Evolutionary conservation across 1,140 invertebrate species (phyloP).

Genomic region (Amphibalanus amphitrite): DNA sequence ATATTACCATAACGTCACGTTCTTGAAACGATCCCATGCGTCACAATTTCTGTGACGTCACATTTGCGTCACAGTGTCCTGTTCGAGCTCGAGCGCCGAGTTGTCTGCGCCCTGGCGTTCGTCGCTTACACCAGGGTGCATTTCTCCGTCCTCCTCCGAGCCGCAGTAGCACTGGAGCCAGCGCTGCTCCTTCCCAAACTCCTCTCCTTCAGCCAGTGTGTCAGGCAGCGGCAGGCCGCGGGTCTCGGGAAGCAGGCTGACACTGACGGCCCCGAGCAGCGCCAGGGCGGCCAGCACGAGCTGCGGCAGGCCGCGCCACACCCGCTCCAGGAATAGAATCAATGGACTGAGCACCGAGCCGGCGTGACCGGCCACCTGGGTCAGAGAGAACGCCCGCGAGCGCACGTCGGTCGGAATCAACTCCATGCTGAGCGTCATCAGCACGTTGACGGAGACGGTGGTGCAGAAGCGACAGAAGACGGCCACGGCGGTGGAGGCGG

Average conservation of each 20-base stretch:
- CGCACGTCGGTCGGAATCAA: conserved; percentile 6
- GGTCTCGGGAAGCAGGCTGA: conserved; percentile 63
- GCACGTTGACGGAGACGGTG: conserved; percentile 9
- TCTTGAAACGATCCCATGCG: too few relatives aligned
- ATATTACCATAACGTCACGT: too few relatives aligned
- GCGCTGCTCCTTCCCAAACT: conserved; percentile 42
- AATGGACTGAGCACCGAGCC: neutral
- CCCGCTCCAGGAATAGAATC: conserved; percentile 7
- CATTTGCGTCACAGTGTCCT: too few relatives aligned
- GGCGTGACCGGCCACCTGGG: conserved; percentile 3
- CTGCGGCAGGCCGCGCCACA: too few relatives aligned
- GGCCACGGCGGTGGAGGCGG: conserved; percentile 6
- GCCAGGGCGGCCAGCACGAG: too few relatives aligned
- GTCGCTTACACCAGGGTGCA: too few relatives aligned
- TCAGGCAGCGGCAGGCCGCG: conserved; percentile 61
- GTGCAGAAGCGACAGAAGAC: conserved; percentile 7
- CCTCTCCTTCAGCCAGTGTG: conserved; percentile 61
- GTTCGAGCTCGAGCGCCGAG: too few relatives aligned
- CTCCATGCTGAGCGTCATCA: conserved; percentile 9
- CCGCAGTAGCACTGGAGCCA: conserved; percentile 21
- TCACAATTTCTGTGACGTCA: too few relatives aligned
- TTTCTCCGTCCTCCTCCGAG: conserved; percentile 13
- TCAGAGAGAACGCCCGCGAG: neutral
- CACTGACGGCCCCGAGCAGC: conserved; percentile 47
- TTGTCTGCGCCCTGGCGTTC: too few relatives aligned